Conservation (phyloP, 2,113 vertebrate species). For the Nannospalax galili region DNA sequence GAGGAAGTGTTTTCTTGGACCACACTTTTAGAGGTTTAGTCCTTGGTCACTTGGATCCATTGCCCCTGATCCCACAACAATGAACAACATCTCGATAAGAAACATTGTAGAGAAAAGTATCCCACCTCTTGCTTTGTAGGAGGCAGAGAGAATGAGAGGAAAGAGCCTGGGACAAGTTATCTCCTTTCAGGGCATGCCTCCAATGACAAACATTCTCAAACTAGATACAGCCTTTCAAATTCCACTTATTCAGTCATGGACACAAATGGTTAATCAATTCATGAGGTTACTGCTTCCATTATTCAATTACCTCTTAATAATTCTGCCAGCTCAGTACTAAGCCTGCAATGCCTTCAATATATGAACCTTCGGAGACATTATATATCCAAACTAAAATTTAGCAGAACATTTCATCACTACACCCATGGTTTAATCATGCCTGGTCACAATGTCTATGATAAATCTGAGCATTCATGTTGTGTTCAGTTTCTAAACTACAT, state of each 20-base stretch:
- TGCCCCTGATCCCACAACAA: background rate
- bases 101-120: background rate
- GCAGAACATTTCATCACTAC: background rate
- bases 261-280: background rate
- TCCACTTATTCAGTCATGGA: background rate
- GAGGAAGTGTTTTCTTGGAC: background rate
- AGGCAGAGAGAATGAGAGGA: background rate
- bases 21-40: background rate
- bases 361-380: no score
- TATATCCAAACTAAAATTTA: background rate
- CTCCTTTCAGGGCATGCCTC: background rate
- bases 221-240: background rate
- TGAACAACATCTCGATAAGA: background rate
- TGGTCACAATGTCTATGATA: no score
- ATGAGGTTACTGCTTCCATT: no score
- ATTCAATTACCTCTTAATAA: background rate
- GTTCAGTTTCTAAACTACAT: background rate
- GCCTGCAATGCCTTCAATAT: background rate
- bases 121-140: no score
- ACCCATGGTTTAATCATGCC: background rate
- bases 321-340: no score
- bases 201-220: background rate
- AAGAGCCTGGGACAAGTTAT: background rate
- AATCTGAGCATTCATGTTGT: background rate
- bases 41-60: background rate